Conservation (phyloP, 2,113 vertebrate genomes). For the Lepus europaeus region DNA sequence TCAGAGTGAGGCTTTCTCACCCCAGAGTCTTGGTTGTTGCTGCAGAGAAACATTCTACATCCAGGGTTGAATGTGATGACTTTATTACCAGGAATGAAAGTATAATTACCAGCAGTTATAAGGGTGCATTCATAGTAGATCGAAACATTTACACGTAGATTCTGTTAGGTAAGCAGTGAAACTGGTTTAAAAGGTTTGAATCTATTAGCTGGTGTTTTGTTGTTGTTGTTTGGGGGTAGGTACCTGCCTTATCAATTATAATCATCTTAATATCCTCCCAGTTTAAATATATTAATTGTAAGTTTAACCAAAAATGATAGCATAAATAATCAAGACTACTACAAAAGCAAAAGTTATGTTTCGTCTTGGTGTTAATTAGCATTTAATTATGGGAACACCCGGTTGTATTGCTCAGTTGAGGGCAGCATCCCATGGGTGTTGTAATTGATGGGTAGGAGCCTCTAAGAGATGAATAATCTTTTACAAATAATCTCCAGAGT, state of each 20-base stretch:
- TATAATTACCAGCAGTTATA: neutral
- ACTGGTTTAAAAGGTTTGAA: slow-evolving; percentile 30
- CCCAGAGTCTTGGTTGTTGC: neutral
- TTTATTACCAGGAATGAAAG: slow-evolving; percentile 53
- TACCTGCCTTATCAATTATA: slow-evolving; percentile 54
- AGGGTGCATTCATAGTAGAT: neutral
- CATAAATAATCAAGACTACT: neutral
- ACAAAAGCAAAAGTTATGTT: slow-evolving; percentile 15
- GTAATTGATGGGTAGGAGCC: neutral
- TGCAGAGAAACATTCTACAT: neutral
- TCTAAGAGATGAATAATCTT: neutral
- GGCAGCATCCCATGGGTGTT: neutral
- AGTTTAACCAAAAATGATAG: slow-evolving; percentile 21
- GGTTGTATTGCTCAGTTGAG: slow-evolving; percentile 48
- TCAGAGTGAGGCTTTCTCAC: neutral
- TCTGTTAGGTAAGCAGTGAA: slow-evolving; percentile 39
- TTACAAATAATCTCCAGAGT: neutral
- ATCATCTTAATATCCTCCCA: neutral
- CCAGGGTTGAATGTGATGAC: neutral
- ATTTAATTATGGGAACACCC: neutral
- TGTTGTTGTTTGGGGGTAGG: neutral
- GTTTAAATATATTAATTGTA: slow-evolving; percentile 43
- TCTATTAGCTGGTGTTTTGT: neutral
- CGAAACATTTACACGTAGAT: neutral
- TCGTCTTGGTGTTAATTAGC: slow-evolving; percentile 11